Percentiles rank a stretch among this genome's conserved stretches.
Evolutionary conservation across 2,888 invertebrate species (phyloP).

Genomic region (Plemyria rubiginata): DNA sequence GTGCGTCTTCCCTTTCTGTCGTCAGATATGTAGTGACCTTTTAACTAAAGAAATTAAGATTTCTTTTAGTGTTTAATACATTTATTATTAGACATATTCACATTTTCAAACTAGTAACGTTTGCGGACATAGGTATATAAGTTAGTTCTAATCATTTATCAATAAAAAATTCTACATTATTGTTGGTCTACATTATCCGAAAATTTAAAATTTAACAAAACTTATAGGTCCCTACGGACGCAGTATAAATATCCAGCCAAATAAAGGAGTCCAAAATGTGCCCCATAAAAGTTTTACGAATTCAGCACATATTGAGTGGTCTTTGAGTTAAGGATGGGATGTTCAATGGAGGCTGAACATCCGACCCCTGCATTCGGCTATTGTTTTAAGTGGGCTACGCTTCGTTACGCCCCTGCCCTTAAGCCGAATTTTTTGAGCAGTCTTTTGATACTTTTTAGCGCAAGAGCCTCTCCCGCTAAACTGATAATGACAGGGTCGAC

Average conservation of each 20-base stretch:
- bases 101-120: too few species aligned
- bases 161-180: slow-evolving; percentile 27
- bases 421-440: slow-evolving; percentile 69
- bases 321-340: slow-evolving; percentile 72
- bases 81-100: too few species aligned
- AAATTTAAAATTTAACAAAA: slow-evolving; percentile 65
- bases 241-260: slow-evolving; percentile 72
- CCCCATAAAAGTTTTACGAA: slow-evolving; percentile 75
- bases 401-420: slow-evolving; percentile 81
- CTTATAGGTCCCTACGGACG: slow-evolving; percentile 67
- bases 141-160: slow-evolving; percentile 11
- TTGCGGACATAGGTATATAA: too few species aligned
- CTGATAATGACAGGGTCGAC: slow-evolving; percentile 76
- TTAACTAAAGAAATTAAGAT: too few species aligned
- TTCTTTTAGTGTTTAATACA: too few species aligned
- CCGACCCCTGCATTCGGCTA: slow-evolving; percentile 80
- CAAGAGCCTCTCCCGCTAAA: slow-evolving; percentile 72
- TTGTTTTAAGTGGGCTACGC: slow-evolving; percentile 83
- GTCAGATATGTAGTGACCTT: too few species aligned
- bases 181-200: slow-evolving; percentile 44
- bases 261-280: slow-evolving; percentile 71
- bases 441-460: slow-evolving; percentile 64
- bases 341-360: slow-evolving; percentile 60
- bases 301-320: slow-evolving; percentile 82
- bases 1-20: too few species aligned